These are phyloP conservation scores for Tridacna crocea DNA, from an alignment of 2,888 invertebrate genomes.

Conservation along the genomic window DNA sequence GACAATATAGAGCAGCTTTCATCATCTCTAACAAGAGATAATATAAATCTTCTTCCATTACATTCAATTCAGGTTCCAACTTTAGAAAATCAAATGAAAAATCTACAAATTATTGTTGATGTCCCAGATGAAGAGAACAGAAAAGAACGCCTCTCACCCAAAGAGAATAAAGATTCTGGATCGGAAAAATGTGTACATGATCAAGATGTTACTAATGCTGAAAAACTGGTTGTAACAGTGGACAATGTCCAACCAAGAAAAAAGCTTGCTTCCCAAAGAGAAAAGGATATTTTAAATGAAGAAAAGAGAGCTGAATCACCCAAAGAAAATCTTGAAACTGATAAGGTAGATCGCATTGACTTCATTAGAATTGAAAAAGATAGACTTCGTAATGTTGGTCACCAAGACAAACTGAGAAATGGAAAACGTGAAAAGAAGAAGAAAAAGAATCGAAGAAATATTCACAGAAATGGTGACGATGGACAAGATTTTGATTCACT, in stretches of 20 bases:
- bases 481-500: slow-evolving; percentile 73
- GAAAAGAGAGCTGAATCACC: slow-evolving; percentile 63
- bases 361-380: slow-evolving; percentile 57
- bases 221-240: slow-evolving; percentile 53
- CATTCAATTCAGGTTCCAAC: slow-evolving; percentile 24
- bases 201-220: slow-evolving; percentile 38
- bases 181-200: slow-evolving; percentile 50
- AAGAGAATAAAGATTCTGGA: slow-evolving; percentile 62
- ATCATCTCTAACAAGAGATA: slow-evolving; percentile 5
- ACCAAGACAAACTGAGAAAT: slow-evolving; percentile 52
- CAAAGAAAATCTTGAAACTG: slow-evolving; percentile 38
- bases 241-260: slow-evolving; percentile 42
- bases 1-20: neutral
- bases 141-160: slow-evolving; percentile 69
- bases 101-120: slow-evolving; percentile 59
- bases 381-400: slow-evolving; percentile 40
- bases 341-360: slow-evolving; percentile 48
- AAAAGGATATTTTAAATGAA: slow-evolving; percentile 66
- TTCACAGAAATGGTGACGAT: slow-evolving; percentile 59
- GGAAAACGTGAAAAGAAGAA: slow-evolving; percentile 62
- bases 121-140: slow-evolving; percentile 65
- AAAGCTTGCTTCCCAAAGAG: slow-evolving; percentile 54
- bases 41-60: slow-evolving; percentile 31
- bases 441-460: slow-evolving; percentile 61
- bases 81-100: slow-evolving; percentile 50